Percentiles rank a stretch among this genome's conserved stretches.
Evolutionary conservation across 2,113 vertebrate genomes (phyloP).

Genomic region (Conger conger): DNA sequence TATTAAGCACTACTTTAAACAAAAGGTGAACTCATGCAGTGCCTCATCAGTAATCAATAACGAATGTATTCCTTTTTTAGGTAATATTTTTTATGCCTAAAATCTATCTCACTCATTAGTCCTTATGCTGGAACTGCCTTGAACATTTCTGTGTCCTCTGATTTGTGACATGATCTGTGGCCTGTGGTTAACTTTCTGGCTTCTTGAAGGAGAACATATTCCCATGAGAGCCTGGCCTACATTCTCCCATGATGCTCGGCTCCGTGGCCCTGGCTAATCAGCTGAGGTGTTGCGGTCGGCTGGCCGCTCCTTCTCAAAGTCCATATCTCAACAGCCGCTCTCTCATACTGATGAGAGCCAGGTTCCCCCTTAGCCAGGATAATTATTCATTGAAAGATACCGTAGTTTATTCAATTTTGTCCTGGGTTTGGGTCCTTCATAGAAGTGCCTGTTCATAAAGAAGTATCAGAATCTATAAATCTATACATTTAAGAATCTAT

Average conservation of each 20-base stretch:
- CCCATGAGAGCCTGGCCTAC: neutral
- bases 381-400: neutral
- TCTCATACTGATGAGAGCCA: neutral
- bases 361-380: neutral
- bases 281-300: neutral
- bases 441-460: neutral
- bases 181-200: neutral
- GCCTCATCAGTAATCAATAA: too few relatives aligned
- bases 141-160: too few relatives aligned
- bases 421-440: neutral
- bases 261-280: neutral
- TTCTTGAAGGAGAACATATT: neutral
- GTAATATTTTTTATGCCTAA: too few relatives aligned
- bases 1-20: too few relatives aligned
- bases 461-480: too few relatives aligned
- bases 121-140: too few relatives aligned
- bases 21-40: too few relatives aligned
- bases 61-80: too few relatives aligned
- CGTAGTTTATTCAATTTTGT: neutral
- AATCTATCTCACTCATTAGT: too few relatives aligned
- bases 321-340: neutral
- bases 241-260: neutral
- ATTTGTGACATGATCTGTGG: neutral
- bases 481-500: too few relatives aligned
- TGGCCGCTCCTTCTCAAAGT: neutral